A percentile compares a stretch with the other conserved stretches of the same genome.
Conservation (phyloP, 1,140 invertebrate genomes). For the Leptinotarsa defecta region DNA sequence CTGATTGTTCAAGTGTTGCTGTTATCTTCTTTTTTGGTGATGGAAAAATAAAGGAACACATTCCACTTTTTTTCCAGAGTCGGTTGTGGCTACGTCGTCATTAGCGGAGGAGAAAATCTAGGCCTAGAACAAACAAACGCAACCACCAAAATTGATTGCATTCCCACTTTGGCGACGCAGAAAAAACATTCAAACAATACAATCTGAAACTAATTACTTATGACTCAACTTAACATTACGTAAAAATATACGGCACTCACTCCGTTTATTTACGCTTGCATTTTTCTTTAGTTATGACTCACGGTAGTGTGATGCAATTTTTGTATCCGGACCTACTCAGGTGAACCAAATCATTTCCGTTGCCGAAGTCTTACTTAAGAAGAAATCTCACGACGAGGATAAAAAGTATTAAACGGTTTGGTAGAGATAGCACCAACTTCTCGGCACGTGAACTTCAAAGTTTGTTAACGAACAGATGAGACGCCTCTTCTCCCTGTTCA, state of each 20-base stretch:
- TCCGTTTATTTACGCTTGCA: conserved; percentile 2
- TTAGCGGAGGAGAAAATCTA: too few relatives aligned
- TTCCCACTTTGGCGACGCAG: background rate
- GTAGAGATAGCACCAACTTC: too few relatives aligned
- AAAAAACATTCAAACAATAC: background rate
- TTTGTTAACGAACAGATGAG: too few relatives aligned
- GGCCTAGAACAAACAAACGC: background rate
- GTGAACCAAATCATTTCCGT: conserved; percentile 11
- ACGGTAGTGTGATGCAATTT: conserved; percentile 12
- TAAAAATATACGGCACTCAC: conserved; percentile 2
- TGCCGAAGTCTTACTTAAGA: background rate
- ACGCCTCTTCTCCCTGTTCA: too few relatives aligned
- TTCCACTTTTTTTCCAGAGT: too few relatives aligned
- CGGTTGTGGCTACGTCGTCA: too few relatives aligned
- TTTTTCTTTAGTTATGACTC: conserved; percentile 12
- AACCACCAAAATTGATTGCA: background rate
- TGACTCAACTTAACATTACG: background rate
- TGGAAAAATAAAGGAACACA: too few relatives aligned
- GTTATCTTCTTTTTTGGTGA: too few relatives aligned
- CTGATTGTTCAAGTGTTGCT: too few relatives aligned
- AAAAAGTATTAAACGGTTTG: too few relatives aligned
- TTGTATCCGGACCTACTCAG: conserved; percentile 13
- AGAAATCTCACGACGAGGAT: background rate
- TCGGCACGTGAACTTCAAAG: too few relatives aligned
- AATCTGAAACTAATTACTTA: background rate